Percentiles rank a stretch among this genome's conserved stretches.
Evolutionary conservation across 1,140 invertebrate genomes (phyloP).

Genomic region (Drosophila nigrodunni): DNA sequence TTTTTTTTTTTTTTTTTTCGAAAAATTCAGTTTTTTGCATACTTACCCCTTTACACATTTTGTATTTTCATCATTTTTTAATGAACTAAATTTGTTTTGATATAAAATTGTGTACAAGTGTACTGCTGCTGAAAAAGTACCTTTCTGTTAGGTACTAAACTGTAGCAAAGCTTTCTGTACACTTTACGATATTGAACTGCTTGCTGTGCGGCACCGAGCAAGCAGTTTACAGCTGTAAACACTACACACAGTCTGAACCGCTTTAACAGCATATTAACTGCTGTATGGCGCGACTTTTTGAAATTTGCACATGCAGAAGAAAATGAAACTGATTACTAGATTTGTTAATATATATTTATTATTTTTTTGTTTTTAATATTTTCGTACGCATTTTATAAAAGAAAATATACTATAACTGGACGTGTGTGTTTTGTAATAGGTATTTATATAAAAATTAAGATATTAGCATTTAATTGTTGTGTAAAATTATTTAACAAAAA

Average conservation of each 20-base stretch:
- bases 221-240: neutral
- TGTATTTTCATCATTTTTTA: no score
- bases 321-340: neutral
- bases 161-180: neutral
- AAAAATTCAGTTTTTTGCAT: no score
- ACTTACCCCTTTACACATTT: no score
- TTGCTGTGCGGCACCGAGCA: neutral
- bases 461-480: slow-evolving; percentile 31
- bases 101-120: no score
- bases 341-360: slow-evolving; percentile 63
- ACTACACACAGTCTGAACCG: neutral
- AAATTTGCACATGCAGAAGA: neutral
- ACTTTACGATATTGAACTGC: slow-evolving; percentile 16
- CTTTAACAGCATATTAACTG: neutral
- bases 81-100: no score
- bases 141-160: neutral
- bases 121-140: no score
- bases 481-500: slow-evolving; percentile 75
- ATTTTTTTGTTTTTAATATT: slow-evolving; percentile 53
- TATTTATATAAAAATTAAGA: slow-evolving; percentile 53
- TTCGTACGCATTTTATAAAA: slow-evolving; percentile 58
- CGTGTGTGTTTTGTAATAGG: slow-evolving; percentile 38
- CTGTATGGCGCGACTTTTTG: neutral
- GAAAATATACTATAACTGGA: slow-evolving; percentile 66
- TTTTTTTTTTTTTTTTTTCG: no score